Conservation (phyloP, 2,888 invertebrate species). For the Plutella xylostella region DNA sequence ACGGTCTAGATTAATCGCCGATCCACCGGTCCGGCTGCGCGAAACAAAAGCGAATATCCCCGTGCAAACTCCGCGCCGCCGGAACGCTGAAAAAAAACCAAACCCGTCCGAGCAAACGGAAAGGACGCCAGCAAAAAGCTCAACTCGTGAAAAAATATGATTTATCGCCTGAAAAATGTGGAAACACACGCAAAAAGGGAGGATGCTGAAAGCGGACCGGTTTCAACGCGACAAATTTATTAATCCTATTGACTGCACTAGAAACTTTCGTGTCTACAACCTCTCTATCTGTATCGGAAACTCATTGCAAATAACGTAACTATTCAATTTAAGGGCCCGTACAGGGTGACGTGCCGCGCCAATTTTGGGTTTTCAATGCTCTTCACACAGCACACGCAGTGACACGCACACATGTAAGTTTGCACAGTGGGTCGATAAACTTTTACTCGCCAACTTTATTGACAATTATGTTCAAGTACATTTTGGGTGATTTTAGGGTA, state of each 20-base stretch:
- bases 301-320: no score
- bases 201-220: constrained; percentile 55
- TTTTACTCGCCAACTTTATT: no score
- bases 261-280: no score
- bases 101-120: constrained; percentile 52
- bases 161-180: constrained; percentile 70
- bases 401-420: no score
- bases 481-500: no score
- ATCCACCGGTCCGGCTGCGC: constrained; percentile 28
- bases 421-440: no score
- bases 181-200: constrained; percentile 64
- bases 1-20: constrained; percentile 47
- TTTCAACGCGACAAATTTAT: constrained; percentile 66
- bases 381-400: no score
- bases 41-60: constrained; percentile 53
- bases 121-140: constrained; percentile 56
- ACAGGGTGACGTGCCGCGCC: no score
- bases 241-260: constrained; percentile 53
- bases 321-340: no score
- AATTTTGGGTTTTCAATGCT: no score
- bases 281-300: no score
- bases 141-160: constrained; percentile 69
- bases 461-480: no score
- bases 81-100: constrained; percentile 20
- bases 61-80: constrained; percentile 19